Base-by-base conservation (phyloP, 2,113 vertebrate species). In the Cranoglanis bouderius region DNA sequence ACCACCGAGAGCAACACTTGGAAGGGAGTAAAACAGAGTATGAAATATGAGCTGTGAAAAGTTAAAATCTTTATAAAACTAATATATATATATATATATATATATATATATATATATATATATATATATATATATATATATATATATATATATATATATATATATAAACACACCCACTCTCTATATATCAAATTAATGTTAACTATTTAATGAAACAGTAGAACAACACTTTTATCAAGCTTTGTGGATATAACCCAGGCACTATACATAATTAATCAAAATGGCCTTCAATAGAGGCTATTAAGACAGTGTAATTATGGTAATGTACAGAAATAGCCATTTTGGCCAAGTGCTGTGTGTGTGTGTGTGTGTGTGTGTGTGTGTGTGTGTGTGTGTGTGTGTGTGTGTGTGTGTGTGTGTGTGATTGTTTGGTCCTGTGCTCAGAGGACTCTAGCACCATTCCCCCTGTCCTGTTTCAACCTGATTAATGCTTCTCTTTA, bases 261-360 rank as follows among this genome's bases (percentile, higher is more conserved):
- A 16, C 51, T 92, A 94, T 94, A 89, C 92, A 94, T 93, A 93
- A 94, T 94, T 94, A 93, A 94, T 93, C 88, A 81, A 81, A 93
- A 92, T 90, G 88, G 91, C 75, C 90, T 84, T 88, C 67, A 32
- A 85, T 92, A 88, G 65, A 88, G 87, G 82, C 91, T 85, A 90
- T 94, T 92, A 92, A 87, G 82, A 65, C 72, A 24, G 78, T 85
- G 87, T 92, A 93, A 94, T 94, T 93, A 94, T 90, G 90, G 87
- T 93, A 93, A 92, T 94, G 91, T 90, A 91, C 88, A 87, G 78
- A 90, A 86, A 83, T 89, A 90, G 87, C 80, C 86, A 81, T 89
- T 90, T 91, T 89, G 74, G 85, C 90, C n/a, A 80, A 89, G 82
- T 89, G 87, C 88, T 84, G 32, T 85, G 87, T 82, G 49, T 85